Evolutionary conservation across 1,140 invertebrate species (phyloP).

Genomic region (Heliconius hewitsoni): DNA sequence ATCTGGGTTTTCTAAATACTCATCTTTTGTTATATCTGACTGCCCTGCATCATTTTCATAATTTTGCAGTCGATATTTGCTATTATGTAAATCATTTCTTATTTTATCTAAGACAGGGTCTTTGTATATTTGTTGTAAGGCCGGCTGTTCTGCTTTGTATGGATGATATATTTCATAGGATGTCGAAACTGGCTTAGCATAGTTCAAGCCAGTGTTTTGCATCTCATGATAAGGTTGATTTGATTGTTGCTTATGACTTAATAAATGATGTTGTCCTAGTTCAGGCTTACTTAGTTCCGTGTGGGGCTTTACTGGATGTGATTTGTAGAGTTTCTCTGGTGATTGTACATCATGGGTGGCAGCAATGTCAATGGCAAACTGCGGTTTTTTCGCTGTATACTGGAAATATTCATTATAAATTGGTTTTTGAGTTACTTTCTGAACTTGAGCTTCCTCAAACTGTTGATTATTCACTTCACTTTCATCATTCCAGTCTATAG

Average conservation of each 20-base stretch:
- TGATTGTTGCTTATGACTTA: constrained; percentile 46
- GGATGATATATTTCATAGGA: constrained; percentile 74
- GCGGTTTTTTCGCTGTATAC: constrained; percentile 68
- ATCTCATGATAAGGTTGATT: constrained; percentile 57
- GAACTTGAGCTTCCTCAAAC: constrained; percentile 41
- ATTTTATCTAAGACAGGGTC: constrained; percentile 73
- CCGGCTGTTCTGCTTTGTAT: constrained; percentile 67
- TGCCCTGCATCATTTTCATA: constrained; percentile 68
- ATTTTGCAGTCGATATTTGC: constrained; percentile 64
- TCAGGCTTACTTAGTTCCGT: constrained; percentile 54
- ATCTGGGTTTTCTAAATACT: constrained; percentile 64
- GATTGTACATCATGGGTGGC: constrained; percentile 58
- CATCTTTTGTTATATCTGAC: constrained; percentile 53
- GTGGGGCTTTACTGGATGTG: constrained; percentile 58
- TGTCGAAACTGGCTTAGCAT: constrained; percentile 50
- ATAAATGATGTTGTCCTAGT: constrained; percentile 61
- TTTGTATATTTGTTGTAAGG: constrained; percentile 65
- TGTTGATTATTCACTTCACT: constrained; percentile 61
- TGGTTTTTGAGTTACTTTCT: constrained; percentile 42
- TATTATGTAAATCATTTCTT: constrained; percentile 65
- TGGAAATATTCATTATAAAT: constrained; percentile 64
- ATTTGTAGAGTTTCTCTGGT: constrained; percentile 60
- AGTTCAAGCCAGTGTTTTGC: constrained; percentile 40
- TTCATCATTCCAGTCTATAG: constrained; percentile 58
- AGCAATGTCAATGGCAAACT: constrained; percentile 66